Evolutionary conservation across 2,797 vertebrate species (phyloP).

Genomic region (Hydrolagus colliei): DNA sequence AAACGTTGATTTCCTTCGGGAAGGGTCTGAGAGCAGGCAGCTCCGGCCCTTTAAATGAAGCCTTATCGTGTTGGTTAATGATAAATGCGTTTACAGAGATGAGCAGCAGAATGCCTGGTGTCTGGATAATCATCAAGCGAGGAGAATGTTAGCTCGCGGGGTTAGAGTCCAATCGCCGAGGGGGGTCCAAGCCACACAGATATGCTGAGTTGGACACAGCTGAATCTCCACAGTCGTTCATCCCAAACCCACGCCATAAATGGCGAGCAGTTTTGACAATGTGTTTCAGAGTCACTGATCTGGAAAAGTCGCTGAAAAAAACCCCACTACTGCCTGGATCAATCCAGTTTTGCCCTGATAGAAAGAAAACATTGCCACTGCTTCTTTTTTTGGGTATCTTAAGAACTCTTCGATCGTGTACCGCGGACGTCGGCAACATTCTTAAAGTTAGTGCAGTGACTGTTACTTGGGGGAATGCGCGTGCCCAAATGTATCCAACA

Average conservation of each 20-base stretch:
- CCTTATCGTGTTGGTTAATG: constrained; percentile 11
- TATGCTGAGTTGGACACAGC: constrained; percentile 46
- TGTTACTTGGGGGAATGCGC: not conserved
- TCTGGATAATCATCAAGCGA: constrained; percentile 63
- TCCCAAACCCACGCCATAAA: constrained; percentile 38
- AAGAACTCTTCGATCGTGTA: too few species aligned
- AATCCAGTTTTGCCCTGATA: not conserved
- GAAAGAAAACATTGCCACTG: not conserved
- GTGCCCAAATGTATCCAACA: too few species aligned
- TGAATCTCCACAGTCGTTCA: constrained; percentile 42
- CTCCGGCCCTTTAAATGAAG: constrained; percentile 16
- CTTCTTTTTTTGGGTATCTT: not conserved
- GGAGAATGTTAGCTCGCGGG: constrained; percentile 51
- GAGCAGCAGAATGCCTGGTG: constrained; percentile 72
- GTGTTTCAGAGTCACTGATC: constrained; percentile 1
- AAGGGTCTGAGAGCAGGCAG: not conserved
- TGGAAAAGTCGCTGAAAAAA: not conserved
- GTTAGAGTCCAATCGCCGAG: constrained; percentile 61
- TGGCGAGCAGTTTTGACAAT: not conserved
- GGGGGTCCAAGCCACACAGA: constrained; percentile 40
- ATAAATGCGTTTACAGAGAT: constrained; percentile 50
- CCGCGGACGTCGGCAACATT: too few species aligned
- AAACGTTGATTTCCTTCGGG: not conserved
- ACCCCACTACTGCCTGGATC: not conserved
- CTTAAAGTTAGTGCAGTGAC: not conserved